Evolutionary conservation across 2,113 vertebrate species (phyloP).

Genomic region (Egretta garzetta): DNA sequence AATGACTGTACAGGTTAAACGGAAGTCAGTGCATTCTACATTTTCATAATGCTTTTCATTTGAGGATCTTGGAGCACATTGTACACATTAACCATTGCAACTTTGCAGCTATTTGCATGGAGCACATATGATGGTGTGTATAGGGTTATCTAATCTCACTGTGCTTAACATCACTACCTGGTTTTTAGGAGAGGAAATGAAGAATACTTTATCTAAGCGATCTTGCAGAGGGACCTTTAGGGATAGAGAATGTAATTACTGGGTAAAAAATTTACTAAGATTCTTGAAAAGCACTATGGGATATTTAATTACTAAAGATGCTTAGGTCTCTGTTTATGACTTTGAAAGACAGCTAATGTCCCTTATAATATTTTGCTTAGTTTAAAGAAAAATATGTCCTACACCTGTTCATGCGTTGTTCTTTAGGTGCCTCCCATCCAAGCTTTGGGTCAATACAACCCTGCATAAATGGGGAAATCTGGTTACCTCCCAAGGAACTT

Average conservation of each 20-base stretch:
- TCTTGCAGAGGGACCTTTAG: constrained; percentile 40
- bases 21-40: background rate
- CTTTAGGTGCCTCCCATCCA: background rate
- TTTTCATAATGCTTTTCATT: background rate
- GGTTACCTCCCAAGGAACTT: background rate
- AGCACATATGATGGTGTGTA: background rate
- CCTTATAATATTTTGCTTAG: background rate
- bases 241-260: constrained; percentile 37
- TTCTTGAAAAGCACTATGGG: constrained; percentile 56
- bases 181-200: constrained; percentile 41
- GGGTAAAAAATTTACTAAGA: constrained; percentile 44
- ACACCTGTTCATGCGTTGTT: background rate
- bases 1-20: background rate
- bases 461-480: background rate
- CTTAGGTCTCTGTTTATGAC: constrained; percentile 31
- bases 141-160: background rate
- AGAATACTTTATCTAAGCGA: constrained; percentile 28
- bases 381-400: background rate
- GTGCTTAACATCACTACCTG: background rate
- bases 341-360: constrained; percentile 12
- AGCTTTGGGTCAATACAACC: background rate
- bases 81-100: background rate
- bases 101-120: background rate
- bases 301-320: constrained; percentile 40
- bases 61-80: background rate